Evolutionary conservation across 1,140 invertebrate genomes (phyloP).

Genomic region (Kradibia gibbosae): DNA sequence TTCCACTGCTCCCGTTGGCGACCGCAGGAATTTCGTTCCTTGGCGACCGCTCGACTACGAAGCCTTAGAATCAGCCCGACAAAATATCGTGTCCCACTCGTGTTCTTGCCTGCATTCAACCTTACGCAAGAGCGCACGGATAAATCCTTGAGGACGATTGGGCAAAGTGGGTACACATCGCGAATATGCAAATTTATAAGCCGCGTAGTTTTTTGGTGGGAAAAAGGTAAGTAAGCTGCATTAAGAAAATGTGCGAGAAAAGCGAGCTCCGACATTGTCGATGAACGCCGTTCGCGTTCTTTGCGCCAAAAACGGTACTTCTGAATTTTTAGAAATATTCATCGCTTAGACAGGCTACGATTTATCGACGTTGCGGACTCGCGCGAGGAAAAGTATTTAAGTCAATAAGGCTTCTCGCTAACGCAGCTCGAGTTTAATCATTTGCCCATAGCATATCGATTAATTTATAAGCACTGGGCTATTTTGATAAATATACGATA

Average conservation of each 20-base stretch:
- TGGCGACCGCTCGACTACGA: not conserved
- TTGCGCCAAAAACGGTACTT: not conserved
- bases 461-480: not conserved
- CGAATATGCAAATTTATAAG: constrained; percentile 15
- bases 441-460: not conserved
- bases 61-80: not conserved
- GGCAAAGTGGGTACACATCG: not conserved
- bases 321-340: not conserved
- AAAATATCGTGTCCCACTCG: not conserved
- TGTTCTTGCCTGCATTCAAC: not conserved
- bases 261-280: not conserved
- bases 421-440: not conserved
- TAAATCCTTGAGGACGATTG: not conserved
- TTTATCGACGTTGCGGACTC: constrained; percentile 12
- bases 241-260: not conserved
- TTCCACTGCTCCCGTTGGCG: constrained; percentile 60
- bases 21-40: not conserved
- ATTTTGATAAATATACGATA: not conserved
- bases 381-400: not conserved
- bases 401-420: not conserved
- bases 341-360: constrained; percentile 11
- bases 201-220: constrained; percentile 13
- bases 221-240: not conserved
- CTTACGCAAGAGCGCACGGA: not conserved
- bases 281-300: not conserved